These are phyloP conservation scores for Anguilla pacifica DNA, from an alignment of 2,797 vertebrate genomes.

Conservation along the genomic window DNA sequence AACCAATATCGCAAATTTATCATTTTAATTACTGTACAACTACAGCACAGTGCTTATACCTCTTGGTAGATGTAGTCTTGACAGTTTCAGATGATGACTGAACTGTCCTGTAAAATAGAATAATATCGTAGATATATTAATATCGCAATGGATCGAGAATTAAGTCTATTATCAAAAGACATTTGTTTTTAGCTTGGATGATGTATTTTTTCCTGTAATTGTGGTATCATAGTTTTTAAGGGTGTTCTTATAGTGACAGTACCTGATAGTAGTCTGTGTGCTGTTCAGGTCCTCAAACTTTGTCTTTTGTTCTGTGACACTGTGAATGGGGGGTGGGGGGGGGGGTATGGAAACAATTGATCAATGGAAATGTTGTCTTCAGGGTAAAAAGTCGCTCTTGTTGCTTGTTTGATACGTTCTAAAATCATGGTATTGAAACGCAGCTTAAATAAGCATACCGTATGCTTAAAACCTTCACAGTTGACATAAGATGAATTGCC, in stretches of 20 bases:
- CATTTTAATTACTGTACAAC: slow-evolving; percentile 46
- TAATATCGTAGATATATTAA: slow-evolving; percentile 59
- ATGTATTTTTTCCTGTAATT: not conserved
- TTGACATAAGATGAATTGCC: not conserved
- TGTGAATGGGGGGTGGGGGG: not conserved
- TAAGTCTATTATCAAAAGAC: not conserved
- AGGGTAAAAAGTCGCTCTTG: not conserved
- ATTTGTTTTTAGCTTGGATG: not conserved
- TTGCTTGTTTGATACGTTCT: no score
- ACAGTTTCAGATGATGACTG: slow-evolving; percentile 72
- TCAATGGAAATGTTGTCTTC: not conserved
- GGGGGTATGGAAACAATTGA: not conserved
- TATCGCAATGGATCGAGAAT: not conserved
- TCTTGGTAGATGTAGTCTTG: slow-evolving; percentile 70
- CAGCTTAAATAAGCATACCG: not conserved
- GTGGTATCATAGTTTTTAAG: not conserved
- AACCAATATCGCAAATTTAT: not conserved
- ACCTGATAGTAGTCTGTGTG: slow-evolving; percentile 54
- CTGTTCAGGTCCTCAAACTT: slow-evolving; percentile 38
- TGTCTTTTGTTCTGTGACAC: slow-evolving; percentile 46
- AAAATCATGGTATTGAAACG: not conserved
- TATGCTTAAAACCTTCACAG: not conserved
- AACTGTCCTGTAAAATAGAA: slow-evolving; percentile 72
- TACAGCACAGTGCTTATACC: slow-evolving; percentile 73
- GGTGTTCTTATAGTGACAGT: not conserved